Evolutionary conservation across 2,113 vertebrate genomes (phyloP), one percentile per base, ranked within the genome.

Genomic region (Microcebus jonahi): DNA sequence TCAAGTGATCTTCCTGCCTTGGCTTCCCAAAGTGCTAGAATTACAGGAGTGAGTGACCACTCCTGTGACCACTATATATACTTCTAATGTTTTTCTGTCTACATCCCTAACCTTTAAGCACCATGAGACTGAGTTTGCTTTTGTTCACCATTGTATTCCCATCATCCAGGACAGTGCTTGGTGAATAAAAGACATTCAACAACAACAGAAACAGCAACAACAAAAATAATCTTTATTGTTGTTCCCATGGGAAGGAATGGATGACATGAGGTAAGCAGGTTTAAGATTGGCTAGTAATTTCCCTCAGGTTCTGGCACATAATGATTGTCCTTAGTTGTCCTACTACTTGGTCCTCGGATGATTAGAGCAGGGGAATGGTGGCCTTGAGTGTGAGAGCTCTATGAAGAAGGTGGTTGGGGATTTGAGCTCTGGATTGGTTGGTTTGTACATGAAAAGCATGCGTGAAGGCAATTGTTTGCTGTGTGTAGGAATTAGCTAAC

Each of bases 351-450:
- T 10, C 23, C 23, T 79, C 5, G 8, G 6, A 3, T 82, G 17
- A 63, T 48, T 67, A 53, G 0, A 13, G 9, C 8, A 82, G 25
- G 0, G 20, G 11, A 55, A 87, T 25, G 65, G 8, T 50, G 12
- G 8, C 9, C 3, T 31, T 53, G 13, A 25, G 10, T 36, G 14
- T 15, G 34, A 53, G 36, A 65, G 59, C 6, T 36, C 14, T 23
- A 21, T 27, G 21, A 90, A 8, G 34, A 2, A 67, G 8, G 21
- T 3, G 9, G 2, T 65, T 42, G 8, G 2, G 18, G 17, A 0
- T 50, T 5, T 11, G 17, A 20, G 4, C 7, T 73, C 73, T 23
- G 34, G 8, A 55, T 8, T 53, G 34, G 11, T 53, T 65, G 57
- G 17, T 79, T 88, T 68, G 55, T 4, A 18, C 14, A 36, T 45